Conservation (phyloP, 2,113 vertebrate species). For the Craseonycteris thonglongyai region DNA sequence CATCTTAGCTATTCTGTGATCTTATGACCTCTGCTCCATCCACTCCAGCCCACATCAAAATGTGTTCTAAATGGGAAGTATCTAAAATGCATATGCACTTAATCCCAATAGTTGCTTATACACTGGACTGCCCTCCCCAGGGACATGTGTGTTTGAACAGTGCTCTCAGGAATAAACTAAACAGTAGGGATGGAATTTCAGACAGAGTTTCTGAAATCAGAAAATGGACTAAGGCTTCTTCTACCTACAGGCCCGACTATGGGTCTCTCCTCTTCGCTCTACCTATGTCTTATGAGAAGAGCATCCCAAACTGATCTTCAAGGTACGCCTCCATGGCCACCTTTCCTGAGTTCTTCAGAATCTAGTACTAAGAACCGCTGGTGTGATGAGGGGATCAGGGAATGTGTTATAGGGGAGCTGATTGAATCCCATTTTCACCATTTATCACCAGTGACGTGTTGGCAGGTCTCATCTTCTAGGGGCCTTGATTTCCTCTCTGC, state of each 20-base stretch:
- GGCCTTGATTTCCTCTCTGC: not conserved
- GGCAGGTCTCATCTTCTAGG: not conserved
- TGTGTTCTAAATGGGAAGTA: not conserved
- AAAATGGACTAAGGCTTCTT: not conserved
- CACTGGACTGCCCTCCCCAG: not conserved
- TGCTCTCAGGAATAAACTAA: not conserved
- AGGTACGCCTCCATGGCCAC: not conserved
- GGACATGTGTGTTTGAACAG: not conserved
- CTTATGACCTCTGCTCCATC: not conserved
- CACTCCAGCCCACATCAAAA: not conserved
- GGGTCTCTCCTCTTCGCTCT: not conserved
- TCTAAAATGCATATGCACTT: not conserved
- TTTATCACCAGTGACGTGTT: not conserved
- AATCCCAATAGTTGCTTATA: not conserved
- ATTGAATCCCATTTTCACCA: not conserved
- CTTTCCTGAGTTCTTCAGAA: not conserved
- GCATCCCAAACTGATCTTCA: not conserved
- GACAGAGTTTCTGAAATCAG: not conserved
- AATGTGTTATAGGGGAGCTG: too few species aligned
- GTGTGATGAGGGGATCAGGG: fast-evolving
- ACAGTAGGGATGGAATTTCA: not conserved
- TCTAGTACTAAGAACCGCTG: not conserved
- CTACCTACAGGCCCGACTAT: not conserved
- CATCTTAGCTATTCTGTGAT: not conserved
- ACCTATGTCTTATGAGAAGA: not conserved